These are phyloP conservation scores for Drosophila equinoxialis DNA, from an alignment of 1,140 invertebrate genomes.

Conservation along the genomic window DNA sequence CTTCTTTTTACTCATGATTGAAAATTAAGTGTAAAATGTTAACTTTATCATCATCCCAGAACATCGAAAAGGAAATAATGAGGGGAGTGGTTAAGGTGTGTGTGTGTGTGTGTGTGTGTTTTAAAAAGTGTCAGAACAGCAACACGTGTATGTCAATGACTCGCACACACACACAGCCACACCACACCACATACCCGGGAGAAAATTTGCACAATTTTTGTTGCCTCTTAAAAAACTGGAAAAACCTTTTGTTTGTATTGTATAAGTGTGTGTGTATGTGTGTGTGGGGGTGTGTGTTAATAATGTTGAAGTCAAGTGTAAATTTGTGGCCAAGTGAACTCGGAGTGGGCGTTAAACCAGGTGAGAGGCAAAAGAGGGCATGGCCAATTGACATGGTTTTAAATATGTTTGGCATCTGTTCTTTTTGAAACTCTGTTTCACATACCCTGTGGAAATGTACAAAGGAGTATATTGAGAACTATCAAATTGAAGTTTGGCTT, in stretches of 20 bases:
- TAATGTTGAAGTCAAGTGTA: slow-evolving; percentile 58
- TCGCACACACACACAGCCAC: slow-evolving; percentile 29
- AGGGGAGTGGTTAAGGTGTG: not conserved
- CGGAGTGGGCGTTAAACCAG: slow-evolving; percentile 30
- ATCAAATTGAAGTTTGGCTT: too few relatives aligned
- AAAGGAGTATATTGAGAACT: not conserved
- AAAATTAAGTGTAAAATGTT: slow-evolving; percentile 39
- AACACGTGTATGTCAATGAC: slow-evolving; percentile 53
- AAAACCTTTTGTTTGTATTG: not conserved
- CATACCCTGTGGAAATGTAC: not conserved
- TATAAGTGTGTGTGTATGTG: slow-evolving; percentile 3
- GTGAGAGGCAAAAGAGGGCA: slow-evolving; percentile 34
- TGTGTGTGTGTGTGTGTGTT: slow-evolving; percentile 29
- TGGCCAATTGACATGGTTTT: slow-evolving; percentile 32
- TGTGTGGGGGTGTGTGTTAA: slow-evolving; percentile 36
- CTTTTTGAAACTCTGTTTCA: slow-evolving; percentile 17
- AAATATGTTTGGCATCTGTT: slow-evolving; percentile 55
- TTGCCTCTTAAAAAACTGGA: slow-evolving; percentile 17
- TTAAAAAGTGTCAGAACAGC: slow-evolving; percentile 55
- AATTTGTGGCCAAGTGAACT: slow-evolving; percentile 51
- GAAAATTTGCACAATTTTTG: slow-evolving; percentile 14
- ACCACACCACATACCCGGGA: not conserved
- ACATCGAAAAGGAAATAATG: slow-evolving; percentile 7
- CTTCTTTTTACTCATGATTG: slow-evolving; percentile 1
- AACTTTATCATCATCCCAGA: slow-evolving; percentile 21